Evolutionary conservation across 1,140 invertebrate genomes (phyloP).

Genomic region (Euwallacea fornicatus): DNA sequence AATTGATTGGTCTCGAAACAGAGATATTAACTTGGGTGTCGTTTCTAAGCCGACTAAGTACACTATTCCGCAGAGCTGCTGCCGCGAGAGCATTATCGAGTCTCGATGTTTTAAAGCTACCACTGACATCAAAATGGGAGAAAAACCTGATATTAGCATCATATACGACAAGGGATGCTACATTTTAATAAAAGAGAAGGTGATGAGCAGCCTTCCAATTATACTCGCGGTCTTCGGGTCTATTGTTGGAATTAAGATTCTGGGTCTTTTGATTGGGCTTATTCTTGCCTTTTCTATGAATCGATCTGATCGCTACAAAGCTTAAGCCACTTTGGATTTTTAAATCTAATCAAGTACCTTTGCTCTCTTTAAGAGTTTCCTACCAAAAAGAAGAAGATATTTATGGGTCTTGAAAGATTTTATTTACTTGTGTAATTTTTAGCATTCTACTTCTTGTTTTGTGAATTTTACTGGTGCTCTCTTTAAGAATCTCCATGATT

Average conservation of each 20-base stretch:
- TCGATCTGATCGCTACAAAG: slow-evolving; percentile 68
- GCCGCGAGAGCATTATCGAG: slow-evolving; percentile 45
- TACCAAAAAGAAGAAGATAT: slow-evolving; percentile 13
- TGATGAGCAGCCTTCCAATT: slow-evolving; percentile 63
- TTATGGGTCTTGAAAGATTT: slow-evolving; percentile 1
- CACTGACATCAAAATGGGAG: slow-evolving; percentile 41
- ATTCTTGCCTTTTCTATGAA: slow-evolving; percentile 77
- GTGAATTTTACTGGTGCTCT: not conserved
- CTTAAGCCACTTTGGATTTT: slow-evolving; percentile 55
- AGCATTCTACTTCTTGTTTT: not conserved
- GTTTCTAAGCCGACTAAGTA: slow-evolving; percentile 49
- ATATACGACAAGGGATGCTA: slow-evolving; percentile 68
- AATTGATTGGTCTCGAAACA: slow-evolving; percentile 69
- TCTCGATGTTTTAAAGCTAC: slow-evolving; percentile 51
- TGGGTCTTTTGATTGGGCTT: slow-evolving; percentile 77
- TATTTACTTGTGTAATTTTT: not conserved
- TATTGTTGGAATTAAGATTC: slow-evolving; percentile 68
- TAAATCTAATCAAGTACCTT: slow-evolving; percentile 23
- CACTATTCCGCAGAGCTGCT: slow-evolving; percentile 57
- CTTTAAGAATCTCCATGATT: too few relatives aligned
- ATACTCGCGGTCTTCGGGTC: slow-evolving; percentile 67
- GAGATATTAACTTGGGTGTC: slow-evolving; percentile 50
- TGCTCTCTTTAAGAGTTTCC: slow-evolving; percentile 25
- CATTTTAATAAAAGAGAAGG: slow-evolving; percentile 65
- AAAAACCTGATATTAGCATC: slow-evolving; percentile 44